These are phyloP conservation scores for Lipotes vexillifer DNA, from an alignment of 2,113 vertebrate species.

Conservation along the genomic window DNA sequence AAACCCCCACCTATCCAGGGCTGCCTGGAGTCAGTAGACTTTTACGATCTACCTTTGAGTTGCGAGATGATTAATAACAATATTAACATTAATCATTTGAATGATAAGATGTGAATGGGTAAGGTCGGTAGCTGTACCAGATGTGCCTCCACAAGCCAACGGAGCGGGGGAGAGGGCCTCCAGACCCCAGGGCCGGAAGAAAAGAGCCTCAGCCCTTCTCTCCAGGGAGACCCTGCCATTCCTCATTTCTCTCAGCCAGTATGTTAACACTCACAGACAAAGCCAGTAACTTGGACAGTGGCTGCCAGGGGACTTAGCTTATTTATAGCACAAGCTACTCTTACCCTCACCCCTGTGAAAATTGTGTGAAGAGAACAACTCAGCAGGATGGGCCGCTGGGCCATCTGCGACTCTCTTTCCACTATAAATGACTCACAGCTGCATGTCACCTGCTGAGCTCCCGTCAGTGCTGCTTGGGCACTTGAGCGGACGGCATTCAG, in stretches of 20 bases:
- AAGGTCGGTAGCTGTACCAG: not conserved
- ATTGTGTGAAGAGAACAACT: not conserved
- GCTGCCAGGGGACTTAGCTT: not conserved
- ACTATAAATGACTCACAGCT: not conserved
- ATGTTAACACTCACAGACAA: not conserved
- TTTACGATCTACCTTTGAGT: not conserved
- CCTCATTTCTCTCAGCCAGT: not conserved
- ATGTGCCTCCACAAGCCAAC: too few species aligned
- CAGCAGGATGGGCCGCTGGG: not conserved
- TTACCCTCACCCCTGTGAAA: not conserved
- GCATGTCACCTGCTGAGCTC: not conserved
- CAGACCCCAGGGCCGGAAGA: not conserved
- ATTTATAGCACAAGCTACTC: not conserved
- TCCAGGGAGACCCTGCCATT: not conserved
- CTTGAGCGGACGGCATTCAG: not conserved
- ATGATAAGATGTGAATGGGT: accelerated
- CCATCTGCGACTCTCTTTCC: slow-evolving; percentile 24
- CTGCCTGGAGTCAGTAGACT: not conserved
- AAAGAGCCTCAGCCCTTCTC: not conserved
- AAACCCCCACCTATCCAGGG: not conserved
- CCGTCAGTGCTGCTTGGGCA: accelerated
- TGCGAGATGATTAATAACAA: not conserved
- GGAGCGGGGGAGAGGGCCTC: not conserved
- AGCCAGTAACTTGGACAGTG: not conserved
- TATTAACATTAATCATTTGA: not conserved